Conservation (phyloP, 2,888 invertebrate species). For the Agrilus cyanescens region DNA sequence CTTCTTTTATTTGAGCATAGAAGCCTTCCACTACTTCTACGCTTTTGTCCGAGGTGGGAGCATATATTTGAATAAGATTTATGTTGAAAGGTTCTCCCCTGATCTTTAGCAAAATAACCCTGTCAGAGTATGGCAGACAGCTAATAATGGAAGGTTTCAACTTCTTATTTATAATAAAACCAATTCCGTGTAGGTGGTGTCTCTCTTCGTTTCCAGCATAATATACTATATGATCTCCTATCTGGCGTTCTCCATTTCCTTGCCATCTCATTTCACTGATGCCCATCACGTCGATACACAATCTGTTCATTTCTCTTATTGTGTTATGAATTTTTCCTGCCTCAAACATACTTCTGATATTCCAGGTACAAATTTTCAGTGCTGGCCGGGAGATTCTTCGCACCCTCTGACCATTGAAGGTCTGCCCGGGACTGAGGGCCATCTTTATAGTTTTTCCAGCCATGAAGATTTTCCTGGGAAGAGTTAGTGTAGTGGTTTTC, state of each 20-base stretch:
- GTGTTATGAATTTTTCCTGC: slow-evolving; percentile 7
- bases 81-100: slow-evolving; percentile 7
- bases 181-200: slow-evolving; percentile 9
- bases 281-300: slow-evolving; percentile 7
- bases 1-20: slow-evolving; percentile 2
- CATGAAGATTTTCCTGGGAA: too few relatives aligned
- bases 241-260: slow-evolving; percentile 4
- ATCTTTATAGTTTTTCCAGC: too few relatives aligned
- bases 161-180: slow-evolving; percentile 3
- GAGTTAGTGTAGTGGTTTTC: too few relatives aligned
- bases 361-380: slow-evolving; percentile 6
- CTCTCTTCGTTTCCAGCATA: slow-evolving; percentile 9
- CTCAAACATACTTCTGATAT: slow-evolving; percentile 3
- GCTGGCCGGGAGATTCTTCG: too few relatives aligned
- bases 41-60: slow-evolving; percentile 11
- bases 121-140: slow-evolving; percentile 8
- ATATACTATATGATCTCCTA: slow-evolving; percentile 8
- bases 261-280: slow-evolving; percentile 11
- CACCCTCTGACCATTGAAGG: too few relatives aligned
- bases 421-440: too few relatives aligned
- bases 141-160: slow-evolving; percentile 2
- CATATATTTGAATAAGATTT: slow-evolving; percentile 14
- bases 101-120: slow-evolving; percentile 4
- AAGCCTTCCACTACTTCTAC: slow-evolving; percentile 12
- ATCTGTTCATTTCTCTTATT: slow-evolving; percentile 6